Evolutionary conservation across 2,888 invertebrate genomes (phyloP), one percentile per base, ranked within the genome.

Genomic region (Cephus rjabovi): DNA sequence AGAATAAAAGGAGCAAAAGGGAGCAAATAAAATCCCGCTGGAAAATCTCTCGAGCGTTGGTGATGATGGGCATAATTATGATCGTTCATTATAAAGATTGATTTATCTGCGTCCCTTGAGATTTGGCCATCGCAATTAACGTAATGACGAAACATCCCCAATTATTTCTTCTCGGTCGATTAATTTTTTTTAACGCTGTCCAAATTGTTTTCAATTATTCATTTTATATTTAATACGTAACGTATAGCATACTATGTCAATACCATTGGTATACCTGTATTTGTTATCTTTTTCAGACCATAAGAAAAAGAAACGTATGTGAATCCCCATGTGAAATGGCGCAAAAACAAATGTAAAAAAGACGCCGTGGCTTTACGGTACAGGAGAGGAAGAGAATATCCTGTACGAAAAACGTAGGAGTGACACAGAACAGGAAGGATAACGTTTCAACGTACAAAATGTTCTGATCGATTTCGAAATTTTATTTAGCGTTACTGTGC

Each of bases 41-140:
- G 75, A 35, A 75, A 75, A 76, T 75, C 69, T 74, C 15, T 56
- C 35, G 23, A 75, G 80, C 76, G 76, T 75, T 75, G 35, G 31
- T 35, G 76, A 37, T 34, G 69, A 73, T 15, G 33, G 37, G 11
- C 37, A 69, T 35, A 68, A 34, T 56, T 56, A 56, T 56, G 9
- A 15, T 56, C 23, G 23, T 56, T 56, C 6, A 9, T 56, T 56
- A 56, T 2, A 23, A 23, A 23, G 56, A 56, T 56, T 56, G 56
- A 56, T 56, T 56, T 56, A 56, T 56, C 56, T 56, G 56, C 15
- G 6, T 23, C 23, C 56, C 56, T 56, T 9, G 56, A 56, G 56
- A 9, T 23, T 56, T 56, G 23, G 23, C 2, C 23, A 23, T 56
- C 56, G 56, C 56, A 56, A 56, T 56, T 23, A 56, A 23, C 23